These are phyloP conservation scores for Panagrolaimus sp. DNA, from an alignment of 1,140 invertebrate genomes.

Conservation along the genomic window DNA sequence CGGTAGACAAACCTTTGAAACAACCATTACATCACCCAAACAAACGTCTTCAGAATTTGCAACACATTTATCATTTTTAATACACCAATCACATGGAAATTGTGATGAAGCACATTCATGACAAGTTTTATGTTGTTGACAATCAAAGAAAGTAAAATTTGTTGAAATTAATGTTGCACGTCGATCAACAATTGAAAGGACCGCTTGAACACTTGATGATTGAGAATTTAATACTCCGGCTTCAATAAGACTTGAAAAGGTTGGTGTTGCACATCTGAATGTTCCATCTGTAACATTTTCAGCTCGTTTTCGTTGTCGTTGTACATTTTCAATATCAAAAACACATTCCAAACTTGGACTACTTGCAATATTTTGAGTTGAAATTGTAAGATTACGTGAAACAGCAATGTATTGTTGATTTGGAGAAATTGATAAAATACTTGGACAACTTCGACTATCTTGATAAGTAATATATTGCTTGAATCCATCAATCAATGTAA, in stretches of 20 bases:
- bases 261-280: slow-evolving; percentile 42
- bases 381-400: slow-evolving; percentile 39
- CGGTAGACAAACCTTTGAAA: slow-evolving; percentile 32
- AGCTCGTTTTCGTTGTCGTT: background rate
- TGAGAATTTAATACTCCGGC: slow-evolving; percentile 13
- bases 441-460: slow-evolving; percentile 21
- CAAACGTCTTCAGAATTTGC: slow-evolving; percentile 55
- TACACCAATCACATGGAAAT: slow-evolving; percentile 61
- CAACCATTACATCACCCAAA: slow-evolving; percentile 50
- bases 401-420: slow-evolving; percentile 20
- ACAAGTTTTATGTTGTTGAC: slow-evolving; percentile 52
- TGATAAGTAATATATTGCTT: slow-evolving; percentile 20
- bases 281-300: slow-evolving; percentile 6
- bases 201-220: background rate
- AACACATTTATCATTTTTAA: slow-evolving; percentile 47
- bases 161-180: slow-evolving; percentile 45
- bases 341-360: slow-evolving; percentile 13
- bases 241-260: slow-evolving; percentile 23
- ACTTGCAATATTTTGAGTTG: slow-evolving; percentile 20
- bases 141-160: slow-evolving; percentile 58
- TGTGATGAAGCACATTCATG: slow-evolving; percentile 59
- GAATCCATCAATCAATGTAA: background rate
- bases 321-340: slow-evolving; percentile 32
- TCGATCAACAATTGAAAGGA: slow-evolving; percentile 38
- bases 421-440: slow-evolving; percentile 1